Percentiles rank a stretch among this genome's conserved stretches.
Conservation (phyloP, 2,888 invertebrate species). For the Eurytoma adleriae region DNA sequence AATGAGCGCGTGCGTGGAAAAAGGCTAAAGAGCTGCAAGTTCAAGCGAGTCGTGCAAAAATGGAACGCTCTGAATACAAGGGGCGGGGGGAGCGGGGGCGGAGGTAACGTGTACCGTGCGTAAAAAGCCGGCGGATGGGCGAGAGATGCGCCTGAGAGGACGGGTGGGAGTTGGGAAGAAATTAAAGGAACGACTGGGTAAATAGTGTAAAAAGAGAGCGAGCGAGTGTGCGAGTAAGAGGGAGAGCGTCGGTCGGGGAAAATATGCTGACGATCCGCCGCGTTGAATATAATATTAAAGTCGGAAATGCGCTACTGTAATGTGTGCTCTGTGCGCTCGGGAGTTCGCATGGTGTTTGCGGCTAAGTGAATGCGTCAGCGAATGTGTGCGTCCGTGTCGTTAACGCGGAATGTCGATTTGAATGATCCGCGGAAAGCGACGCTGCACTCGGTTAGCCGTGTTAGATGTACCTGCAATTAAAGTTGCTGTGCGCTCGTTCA, state of each 20-base stretch:
- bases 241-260: neutral
- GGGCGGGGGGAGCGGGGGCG: neutral
- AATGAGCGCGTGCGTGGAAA: neutral
- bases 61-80: neutral
- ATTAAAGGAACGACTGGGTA: slow-evolving; percentile 18
- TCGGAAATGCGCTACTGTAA: too few species aligned
- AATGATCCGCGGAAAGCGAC: too few species aligned
- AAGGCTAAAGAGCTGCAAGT: neutral
- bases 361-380: too few species aligned
- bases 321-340: too few species aligned
- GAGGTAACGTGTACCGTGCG: neutral
- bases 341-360: too few species aligned
- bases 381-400: too few species aligned
- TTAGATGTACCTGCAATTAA: too few species aligned
- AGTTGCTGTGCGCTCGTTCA: too few species aligned
- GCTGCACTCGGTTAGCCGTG: too few species aligned
- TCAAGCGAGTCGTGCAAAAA: neutral
- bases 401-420: too few species aligned
- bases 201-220: slow-evolving; percentile 15
- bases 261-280: neutral
- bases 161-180: slow-evolving; percentile 1
- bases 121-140: neutral
- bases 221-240: neutral
- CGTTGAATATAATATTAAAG: neutral
- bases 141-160: neutral